A percentile compares a stretch with the other conserved stretches of the same genome.
These are phyloP conservation scores for Teleogryllus occipitalis DNA, from an alignment of 1,140 invertebrate species.

Conservation along the genomic window DNA sequence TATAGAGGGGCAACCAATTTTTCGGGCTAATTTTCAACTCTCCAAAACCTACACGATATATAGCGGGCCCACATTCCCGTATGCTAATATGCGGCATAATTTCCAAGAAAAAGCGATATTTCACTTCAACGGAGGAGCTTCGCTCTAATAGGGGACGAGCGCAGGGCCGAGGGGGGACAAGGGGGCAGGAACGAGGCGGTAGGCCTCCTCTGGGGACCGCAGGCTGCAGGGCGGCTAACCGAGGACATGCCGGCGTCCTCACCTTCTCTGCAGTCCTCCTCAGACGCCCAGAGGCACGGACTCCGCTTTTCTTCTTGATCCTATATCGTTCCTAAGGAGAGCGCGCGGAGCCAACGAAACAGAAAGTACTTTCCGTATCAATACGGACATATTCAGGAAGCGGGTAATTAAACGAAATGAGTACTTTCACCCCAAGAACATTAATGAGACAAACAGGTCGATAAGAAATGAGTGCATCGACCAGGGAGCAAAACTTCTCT, in stretches of 20 bases:
- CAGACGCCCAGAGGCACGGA: no score
- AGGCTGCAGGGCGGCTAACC: no score
- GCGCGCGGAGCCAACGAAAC: no score
- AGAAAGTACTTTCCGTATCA: neutral
- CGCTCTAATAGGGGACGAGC: neutral
- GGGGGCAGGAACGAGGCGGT: no score
- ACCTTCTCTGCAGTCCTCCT: no score
- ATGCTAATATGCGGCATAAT: slow-evolving; percentile 1
- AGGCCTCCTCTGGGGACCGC: no score
- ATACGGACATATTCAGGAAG: neutral
- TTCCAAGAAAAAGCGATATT: neutral
- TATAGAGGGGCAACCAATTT: neutral
- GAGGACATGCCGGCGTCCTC: no score
- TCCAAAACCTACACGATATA: slow-evolving; percentile 1
- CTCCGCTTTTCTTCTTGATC: no score
- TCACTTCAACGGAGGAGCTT: neutral
- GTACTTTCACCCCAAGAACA: neutral
- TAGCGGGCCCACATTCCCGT: neutral
- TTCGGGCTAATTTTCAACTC: slow-evolving; percentile 4
- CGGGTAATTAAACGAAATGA: neutral
- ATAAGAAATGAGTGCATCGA: neutral
- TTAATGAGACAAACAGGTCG: neutral
- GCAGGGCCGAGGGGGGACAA: no score
- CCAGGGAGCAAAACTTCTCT: neutral
- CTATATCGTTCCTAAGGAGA: no score